Conservation (phyloP, 2,113 vertebrate genomes). For the Nipponia nippon region DNA sequence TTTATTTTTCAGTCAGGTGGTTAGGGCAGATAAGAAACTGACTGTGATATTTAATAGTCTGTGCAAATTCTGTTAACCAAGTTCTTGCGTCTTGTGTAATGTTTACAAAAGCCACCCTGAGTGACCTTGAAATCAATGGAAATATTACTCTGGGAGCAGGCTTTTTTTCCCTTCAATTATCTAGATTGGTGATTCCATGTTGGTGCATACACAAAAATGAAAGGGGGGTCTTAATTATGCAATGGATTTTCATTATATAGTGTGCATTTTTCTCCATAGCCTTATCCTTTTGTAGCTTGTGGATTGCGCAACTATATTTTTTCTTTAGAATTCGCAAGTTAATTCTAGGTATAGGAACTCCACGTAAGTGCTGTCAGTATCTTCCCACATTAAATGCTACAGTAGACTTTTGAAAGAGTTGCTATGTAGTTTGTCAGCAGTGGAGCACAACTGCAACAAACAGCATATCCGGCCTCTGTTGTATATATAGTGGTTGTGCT, state of each 20-base stretch:
- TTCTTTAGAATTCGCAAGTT: background rate
- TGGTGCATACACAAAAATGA: background rate
- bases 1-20: background rate
- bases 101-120: constrained; percentile 1
- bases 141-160: background rate
- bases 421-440: background rate
- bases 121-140: constrained; percentile 20
- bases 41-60: background rate
- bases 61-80: background rate
- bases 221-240: background rate
- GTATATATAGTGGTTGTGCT: background rate
- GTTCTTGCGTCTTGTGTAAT: background rate
- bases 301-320: background rate
- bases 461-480: background rate
- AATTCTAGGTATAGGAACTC: background rate
- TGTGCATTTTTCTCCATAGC: background rate
- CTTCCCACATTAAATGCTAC: background rate
- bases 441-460: background rate
- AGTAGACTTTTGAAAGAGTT: background rate
- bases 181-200: background rate
- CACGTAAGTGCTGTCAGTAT: background rate
- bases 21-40: background rate
- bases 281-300: background rate
- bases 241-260: background rate
- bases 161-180: background rate